These are phyloP conservation scores for Toxonevra muliebris DNA, from an alignment of 2,888 invertebrate genomes.

Conservation along the genomic window DNA sequence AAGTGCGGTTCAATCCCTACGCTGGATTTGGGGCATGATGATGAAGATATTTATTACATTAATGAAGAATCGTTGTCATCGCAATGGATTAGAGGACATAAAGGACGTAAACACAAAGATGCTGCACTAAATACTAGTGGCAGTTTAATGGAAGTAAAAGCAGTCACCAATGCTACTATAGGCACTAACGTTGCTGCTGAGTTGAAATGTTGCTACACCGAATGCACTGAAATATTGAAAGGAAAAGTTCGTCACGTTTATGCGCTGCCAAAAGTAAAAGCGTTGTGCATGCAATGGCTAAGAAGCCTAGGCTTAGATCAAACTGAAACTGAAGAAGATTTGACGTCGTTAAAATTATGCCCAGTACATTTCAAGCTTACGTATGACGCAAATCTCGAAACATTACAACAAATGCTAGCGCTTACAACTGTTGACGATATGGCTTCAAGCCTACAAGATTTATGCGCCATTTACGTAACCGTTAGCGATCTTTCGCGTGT, in stretches of 20 bases:
- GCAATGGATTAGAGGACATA: not conserved
- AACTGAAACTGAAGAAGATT: not conserved
- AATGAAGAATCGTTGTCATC: slow-evolving; percentile 33
- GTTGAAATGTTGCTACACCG: slow-evolving; percentile 45
- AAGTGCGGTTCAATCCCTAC: slow-evolving; percentile 48
- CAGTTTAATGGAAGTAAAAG: too few relatives aligned
- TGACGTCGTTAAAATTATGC: slow-evolving; percentile 39
- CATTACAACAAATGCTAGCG: slow-evolving; percentile 1
- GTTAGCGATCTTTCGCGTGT: slow-evolving; percentile 42
- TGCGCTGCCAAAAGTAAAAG: slow-evolving; percentile 41
- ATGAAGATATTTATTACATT: slow-evolving; percentile 50
- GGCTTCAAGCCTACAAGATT: slow-evolving; percentile 11
- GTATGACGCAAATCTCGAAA: slow-evolving; percentile 42
- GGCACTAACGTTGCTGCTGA: not conserved
- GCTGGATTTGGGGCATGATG: slow-evolving; percentile 48
- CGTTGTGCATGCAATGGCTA: slow-evolving; percentile 37
- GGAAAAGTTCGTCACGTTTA: slow-evolving; percentile 24
- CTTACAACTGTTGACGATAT: not conserved
- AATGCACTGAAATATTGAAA: slow-evolving; percentile 40
- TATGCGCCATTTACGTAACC: slow-evolving; percentile 14
- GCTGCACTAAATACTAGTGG: not conserved
- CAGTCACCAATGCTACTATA: too few relatives aligned
- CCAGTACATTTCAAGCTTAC: slow-evolving; percentile 48
- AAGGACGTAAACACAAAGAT: slow-evolving; percentile 4
- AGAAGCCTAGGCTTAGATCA: slow-evolving; percentile 18